Evolutionary conservation across 2,888 invertebrate species (phyloP).

Genomic region (Asteroscopus sphinx): DNA sequence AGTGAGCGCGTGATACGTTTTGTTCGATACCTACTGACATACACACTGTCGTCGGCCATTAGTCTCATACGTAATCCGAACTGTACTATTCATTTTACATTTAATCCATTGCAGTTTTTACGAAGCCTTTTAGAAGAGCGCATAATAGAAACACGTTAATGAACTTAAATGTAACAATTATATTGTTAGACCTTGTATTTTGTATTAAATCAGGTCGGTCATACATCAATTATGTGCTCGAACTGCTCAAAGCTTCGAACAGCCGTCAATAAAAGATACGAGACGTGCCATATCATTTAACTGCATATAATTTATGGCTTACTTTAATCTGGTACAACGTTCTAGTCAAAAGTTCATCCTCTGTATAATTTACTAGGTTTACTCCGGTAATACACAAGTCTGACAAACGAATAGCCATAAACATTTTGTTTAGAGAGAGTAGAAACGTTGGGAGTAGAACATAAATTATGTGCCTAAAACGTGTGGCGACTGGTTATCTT

Average conservation of each 20-base stretch:
- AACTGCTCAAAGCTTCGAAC: slow-evolving; percentile 40
- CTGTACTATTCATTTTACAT: slow-evolving; percentile 8
- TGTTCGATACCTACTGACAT: slow-evolving; percentile 42
- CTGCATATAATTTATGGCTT: slow-evolving; percentile 54
- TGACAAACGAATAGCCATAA: slow-evolving; percentile 41
- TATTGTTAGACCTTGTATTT: slow-evolving; percentile 2
- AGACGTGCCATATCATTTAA: slow-evolving; percentile 36
- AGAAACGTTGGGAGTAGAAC: slow-evolving; percentile 25
- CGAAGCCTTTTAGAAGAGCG: not conserved
- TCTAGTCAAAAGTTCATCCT: slow-evolving; percentile 30
- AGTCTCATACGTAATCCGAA: slow-evolving; percentile 7
- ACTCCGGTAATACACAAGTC: slow-evolving; percentile 39
- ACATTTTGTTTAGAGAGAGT: slow-evolving; percentile 35
- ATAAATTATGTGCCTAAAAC: slow-evolving; percentile 43
- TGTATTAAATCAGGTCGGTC: slow-evolving; percentile 22
- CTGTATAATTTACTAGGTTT: slow-evolving; percentile 46
- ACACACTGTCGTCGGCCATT: slow-evolving; percentile 38
- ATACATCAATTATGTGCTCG: slow-evolving; percentile 51
- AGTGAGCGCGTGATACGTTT: slow-evolving; percentile 53
- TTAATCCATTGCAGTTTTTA: slow-evolving; percentile 42
- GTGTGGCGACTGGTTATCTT: slow-evolving; percentile 26
- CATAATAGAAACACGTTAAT: slow-evolving; percentile 20
- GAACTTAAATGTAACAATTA: slow-evolving; percentile 19
- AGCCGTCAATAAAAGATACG: slow-evolving; percentile 56
- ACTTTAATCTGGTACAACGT: slow-evolving; percentile 33